Evolutionary conservation across 2,797 vertebrate species (phyloP).

Genomic region (Sebastiscus tertius): DNA sequence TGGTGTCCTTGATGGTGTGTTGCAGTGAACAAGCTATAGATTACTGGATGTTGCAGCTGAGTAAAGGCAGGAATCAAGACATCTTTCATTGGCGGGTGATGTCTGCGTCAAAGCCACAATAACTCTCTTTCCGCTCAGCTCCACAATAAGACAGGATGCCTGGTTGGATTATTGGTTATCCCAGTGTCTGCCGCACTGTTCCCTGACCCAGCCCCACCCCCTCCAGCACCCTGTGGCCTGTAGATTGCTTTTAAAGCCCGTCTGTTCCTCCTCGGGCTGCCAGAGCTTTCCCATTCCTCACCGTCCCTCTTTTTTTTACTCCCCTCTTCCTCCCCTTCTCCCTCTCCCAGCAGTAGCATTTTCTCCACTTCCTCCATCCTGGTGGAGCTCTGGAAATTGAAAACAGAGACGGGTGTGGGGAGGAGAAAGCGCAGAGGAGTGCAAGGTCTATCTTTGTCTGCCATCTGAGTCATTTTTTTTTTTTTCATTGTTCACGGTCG

Average conservation of each 20-base stretch:
- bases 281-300: constrained; percentile 35
- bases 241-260: constrained; percentile 67
- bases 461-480: constrained; percentile 70
- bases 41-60: not conserved
- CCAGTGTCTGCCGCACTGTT: constrained; percentile 58
- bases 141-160: constrained; percentile 54
- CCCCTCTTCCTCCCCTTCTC: not conserved
- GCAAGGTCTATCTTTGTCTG: constrained; percentile 74
- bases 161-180: constrained; percentile 65
- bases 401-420: constrained; percentile 48
- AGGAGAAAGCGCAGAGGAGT: constrained; percentile 46
- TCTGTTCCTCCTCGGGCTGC: constrained; percentile 67
- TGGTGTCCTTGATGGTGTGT: constrained; percentile 39
- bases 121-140: constrained; percentile 22
- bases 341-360: not conserved
- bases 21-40: not conserved
- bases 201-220: constrained; percentile 61
- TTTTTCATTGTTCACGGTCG: constrained; percentile 64
- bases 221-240: constrained; percentile 58
- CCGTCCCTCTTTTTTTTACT: constrained; percentile 21
- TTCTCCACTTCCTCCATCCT: constrained; percentile 36
- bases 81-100: constrained; percentile 9
- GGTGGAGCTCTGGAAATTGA: constrained; percentile 46
- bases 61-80: not conserved
- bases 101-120: constrained; percentile 1